Evolutionary conservation across 2,797 vertebrate genomes (phyloP).

Genomic region (Phalanger gymnotis): DNA sequence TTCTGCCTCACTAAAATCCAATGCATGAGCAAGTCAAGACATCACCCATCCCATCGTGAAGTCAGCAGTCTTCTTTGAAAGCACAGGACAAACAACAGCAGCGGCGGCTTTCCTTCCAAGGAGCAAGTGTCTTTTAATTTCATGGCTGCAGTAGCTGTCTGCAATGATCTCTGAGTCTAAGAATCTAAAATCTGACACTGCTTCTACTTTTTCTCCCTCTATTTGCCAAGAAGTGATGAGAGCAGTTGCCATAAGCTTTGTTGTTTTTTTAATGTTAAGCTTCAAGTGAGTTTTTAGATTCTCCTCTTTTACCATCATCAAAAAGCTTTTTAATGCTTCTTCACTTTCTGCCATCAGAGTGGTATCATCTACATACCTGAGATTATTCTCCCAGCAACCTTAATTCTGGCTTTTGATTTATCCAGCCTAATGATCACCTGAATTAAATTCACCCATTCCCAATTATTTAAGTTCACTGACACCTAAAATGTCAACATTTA

Average conservation of each 20-base stretch:
- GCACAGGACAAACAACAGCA: background rate
- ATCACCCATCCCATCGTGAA: background rate
- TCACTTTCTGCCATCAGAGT: background rate
- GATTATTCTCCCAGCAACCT: background rate
- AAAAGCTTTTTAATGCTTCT: background rate
- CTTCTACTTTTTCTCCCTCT: background rate
- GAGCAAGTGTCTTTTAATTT: background rate
- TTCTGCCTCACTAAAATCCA: background rate
- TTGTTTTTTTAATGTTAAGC: background rate
- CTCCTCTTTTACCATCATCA: background rate
- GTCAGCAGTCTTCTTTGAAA: background rate
- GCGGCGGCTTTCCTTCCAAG: background rate
- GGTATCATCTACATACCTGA: background rate
- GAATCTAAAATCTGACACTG: background rate
- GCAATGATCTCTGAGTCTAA: background rate
- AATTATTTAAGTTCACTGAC: background rate
- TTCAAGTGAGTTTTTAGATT: background rate
- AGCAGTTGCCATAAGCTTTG: background rate
- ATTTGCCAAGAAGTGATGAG: background rate
- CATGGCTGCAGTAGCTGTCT: background rate
- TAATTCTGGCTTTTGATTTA: background rate
- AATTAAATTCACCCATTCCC: background rate
- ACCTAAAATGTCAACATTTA: background rate
- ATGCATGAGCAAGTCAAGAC: background rate
- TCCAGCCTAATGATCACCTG: background rate